A percentile compares a stretch with the other conserved stretches of the same genome.
phyloP scores from a whole-genome alignment of 2,797 vertebrate genomes.

The Sus cebifrons region DNA sequence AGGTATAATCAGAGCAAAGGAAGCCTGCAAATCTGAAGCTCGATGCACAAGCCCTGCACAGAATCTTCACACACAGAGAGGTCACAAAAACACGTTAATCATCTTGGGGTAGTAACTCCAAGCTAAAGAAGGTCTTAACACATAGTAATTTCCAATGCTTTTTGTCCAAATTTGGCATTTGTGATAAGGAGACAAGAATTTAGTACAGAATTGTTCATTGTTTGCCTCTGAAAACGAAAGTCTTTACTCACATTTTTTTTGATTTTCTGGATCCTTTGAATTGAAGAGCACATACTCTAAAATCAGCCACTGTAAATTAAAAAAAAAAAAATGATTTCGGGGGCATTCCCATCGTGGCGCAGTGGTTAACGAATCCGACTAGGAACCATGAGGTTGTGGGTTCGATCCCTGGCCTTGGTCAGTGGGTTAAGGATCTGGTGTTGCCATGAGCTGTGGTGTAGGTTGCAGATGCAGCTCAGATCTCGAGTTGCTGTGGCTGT shows the following conservation, averaged over 20 bases:
- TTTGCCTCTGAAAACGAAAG: conserved; percentile 7
- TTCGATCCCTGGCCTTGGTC: too few relatives aligned
- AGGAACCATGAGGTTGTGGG: too few relatives aligned
- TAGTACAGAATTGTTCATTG: not conserved
- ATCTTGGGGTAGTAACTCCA: not conserved
- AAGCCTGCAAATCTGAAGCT: not conserved
- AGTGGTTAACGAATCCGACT: too few relatives aligned
- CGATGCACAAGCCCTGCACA: not conserved
- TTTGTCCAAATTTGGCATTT: conserved; percentile 38
- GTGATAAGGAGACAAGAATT: conserved; percentile 1
- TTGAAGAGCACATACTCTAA: conserved; percentile 31
- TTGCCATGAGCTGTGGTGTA: too few relatives aligned
- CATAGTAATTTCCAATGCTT: not conserved
- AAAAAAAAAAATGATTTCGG: too few relatives aligned
- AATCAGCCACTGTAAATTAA: not conserved
- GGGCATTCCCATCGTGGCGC: too few relatives aligned
- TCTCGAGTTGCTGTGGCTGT: too few relatives aligned
- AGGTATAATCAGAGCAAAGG: conserved; percentile 33
- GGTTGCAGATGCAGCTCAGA: too few relatives aligned
- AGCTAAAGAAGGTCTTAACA: not conserved
- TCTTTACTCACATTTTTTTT: not conserved
- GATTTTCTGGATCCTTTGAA: conserved; percentile 31
- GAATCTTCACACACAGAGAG: not conserved
- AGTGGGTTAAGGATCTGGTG: too few relatives aligned
- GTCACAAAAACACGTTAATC: not conserved